phyloP scores from a whole-genome alignment of 2,888 invertebrate genomes.

The Cheilosia impressa region DNA sequence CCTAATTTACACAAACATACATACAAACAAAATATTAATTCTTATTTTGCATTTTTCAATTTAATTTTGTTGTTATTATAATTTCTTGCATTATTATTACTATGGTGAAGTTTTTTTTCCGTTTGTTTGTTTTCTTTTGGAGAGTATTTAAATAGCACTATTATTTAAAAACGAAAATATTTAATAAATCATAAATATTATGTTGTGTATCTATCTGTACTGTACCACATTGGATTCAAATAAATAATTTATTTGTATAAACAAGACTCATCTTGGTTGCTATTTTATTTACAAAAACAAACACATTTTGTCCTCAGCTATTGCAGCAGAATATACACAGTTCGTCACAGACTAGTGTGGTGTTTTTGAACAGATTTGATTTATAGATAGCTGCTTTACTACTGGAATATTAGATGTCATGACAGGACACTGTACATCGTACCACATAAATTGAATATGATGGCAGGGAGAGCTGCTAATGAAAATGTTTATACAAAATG shows the following conservation, averaged over 20 bases:
- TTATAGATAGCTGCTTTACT: too few species aligned
- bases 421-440: too few species aligned
- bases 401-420: too few species aligned
- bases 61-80: conserved; percentile 7
- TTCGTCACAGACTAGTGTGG: too few species aligned
- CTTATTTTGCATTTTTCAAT: conserved; percentile 1
- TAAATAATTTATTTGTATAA: conserved; percentile 73
- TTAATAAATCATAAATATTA: conserved; percentile 31
- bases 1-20: background rate
- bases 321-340: too few species aligned
- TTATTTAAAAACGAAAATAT: conserved; percentile 28
- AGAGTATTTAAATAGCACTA: conserved; percentile 7
- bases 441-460: too few species aligned
- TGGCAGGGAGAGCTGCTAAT: too few species aligned
- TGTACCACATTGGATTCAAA: conserved; percentile 58
- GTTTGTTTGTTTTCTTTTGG: background rate
- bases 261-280: background rate
- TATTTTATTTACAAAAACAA: background rate
- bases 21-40: background rate
- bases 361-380: too few species aligned
- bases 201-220: conserved; percentile 51
- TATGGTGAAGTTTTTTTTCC: conserved; percentile 16
- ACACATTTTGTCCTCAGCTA: too few species aligned
- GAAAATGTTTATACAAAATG: too few species aligned
- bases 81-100: conserved; percentile 12